These are phyloP conservation scores for Drosophila yooni DNA, from an alignment of 2,888 invertebrate species.

Conservation along the genomic window DNA sequence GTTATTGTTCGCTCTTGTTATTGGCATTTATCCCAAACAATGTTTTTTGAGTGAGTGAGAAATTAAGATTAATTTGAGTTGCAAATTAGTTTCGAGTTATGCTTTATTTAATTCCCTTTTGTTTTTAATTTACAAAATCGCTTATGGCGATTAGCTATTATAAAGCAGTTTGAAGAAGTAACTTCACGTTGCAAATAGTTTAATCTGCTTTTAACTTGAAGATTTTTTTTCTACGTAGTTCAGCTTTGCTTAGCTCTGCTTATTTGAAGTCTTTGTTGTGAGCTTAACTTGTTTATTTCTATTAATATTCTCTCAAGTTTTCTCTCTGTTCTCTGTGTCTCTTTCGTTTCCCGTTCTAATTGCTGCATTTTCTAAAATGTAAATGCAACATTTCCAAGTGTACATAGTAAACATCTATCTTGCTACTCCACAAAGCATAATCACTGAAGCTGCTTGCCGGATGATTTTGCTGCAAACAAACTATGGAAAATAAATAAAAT, in stretches of 20 bases:
- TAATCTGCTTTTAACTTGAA: neutral
- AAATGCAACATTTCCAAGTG: conserved; percentile 67
- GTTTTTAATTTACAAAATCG: neutral
- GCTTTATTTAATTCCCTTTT: neutral
- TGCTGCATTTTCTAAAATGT: conserved; percentile 74
- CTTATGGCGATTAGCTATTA: neutral
- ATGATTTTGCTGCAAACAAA: conserved; percentile 62
- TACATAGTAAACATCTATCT: conserved; percentile 15
- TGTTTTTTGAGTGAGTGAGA: conserved; percentile 24
- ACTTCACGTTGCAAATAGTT: neutral
- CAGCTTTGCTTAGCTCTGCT: neutral
- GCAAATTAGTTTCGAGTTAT: neutral
- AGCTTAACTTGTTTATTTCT: conserved; percentile 9
- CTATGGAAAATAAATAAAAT: conserved; percentile 41
- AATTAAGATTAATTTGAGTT: conserved; percentile 1
- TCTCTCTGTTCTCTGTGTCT: conserved; percentile 24
- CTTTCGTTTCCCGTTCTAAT: conserved; percentile 58
- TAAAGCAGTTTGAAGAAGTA: too few species aligned
- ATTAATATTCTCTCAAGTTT: conserved; percentile 2
- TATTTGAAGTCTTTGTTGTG: neutral
- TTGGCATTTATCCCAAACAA: conserved; percentile 40
- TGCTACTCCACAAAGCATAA: conserved; percentile 28
- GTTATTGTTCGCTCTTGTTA: conserved; percentile 32
- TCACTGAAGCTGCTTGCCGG: conserved; percentile 28
- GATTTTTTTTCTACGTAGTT: neutral